These are phyloP conservation scores for Habrosyne pyritoides DNA, from an alignment of 2,888 invertebrate genomes.

Conservation along the genomic window DNA sequence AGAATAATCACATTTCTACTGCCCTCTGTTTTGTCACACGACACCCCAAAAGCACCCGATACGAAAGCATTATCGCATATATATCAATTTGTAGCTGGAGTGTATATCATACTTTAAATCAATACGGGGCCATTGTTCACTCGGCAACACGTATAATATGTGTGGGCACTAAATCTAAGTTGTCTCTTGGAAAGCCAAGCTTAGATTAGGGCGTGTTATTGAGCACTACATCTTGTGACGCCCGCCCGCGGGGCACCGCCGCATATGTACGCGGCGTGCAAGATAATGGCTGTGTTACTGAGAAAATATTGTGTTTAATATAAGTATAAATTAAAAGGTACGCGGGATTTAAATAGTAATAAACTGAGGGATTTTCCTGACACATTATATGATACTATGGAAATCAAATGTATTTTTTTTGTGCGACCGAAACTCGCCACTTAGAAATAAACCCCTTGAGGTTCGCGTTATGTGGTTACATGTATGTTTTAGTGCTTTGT, in stretches of 20 bases:
- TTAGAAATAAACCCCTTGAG: too few relatives aligned
- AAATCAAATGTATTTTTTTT: not conserved
- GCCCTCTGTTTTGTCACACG: not conserved
- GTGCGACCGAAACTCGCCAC: too few relatives aligned
- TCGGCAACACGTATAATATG: slow-evolving; percentile 46
- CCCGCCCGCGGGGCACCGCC: slow-evolving; percentile 29
- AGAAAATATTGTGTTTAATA: not conserved
- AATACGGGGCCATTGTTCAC: slow-evolving; percentile 33
- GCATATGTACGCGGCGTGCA: slow-evolving; percentile 10
- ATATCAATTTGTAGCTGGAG: slow-evolving; percentile 3
- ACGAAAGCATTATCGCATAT: not conserved
- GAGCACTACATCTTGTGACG: slow-evolving; percentile 64
- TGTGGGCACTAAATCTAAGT: slow-evolving; percentile 62
- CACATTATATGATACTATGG: too few relatives aligned
- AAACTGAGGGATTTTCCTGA: not conserved
- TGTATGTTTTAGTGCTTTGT: too few relatives aligned
- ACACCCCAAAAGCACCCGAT: not conserved
- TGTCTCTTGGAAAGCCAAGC: slow-evolving; percentile 53
- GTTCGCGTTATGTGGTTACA: too few relatives aligned
- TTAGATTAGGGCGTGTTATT: slow-evolving; percentile 69
- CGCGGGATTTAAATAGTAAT: not conserved
- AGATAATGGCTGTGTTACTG: slow-evolving; percentile 1
- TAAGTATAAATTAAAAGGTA: not conserved
- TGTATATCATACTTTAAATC: slow-evolving; percentile 40
- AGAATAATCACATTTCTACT: too few relatives aligned